Evolutionary conservation across 2,113 vertebrate genomes (phyloP), one percentile per base, ranked within the genome.

Genomic region (Thunnus thynnus): DNA sequence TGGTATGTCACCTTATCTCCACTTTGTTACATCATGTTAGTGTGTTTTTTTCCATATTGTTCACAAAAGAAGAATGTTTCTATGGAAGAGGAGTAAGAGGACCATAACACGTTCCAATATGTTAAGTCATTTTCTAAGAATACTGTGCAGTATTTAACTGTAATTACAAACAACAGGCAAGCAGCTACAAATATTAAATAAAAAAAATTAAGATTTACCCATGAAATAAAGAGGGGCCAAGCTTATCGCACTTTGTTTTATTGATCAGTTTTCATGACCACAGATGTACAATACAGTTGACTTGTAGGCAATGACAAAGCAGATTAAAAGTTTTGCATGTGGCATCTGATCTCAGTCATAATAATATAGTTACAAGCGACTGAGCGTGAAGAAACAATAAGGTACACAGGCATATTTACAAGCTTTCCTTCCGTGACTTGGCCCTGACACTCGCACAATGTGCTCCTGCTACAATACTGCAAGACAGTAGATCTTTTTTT

Each of bases 331-430:
- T 90, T 73, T 22, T 83, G 57, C 79, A 87, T 86, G 86, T 86
- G 87, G 73, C 27, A 41, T 86, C 77, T 27, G 68, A 7, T 84
- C 86, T 92, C 86, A 88, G 91, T 93, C 91, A 87, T 94, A 90
- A 94, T 93, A 93, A 89, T 92, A 92, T 92, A 92, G 91, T 90
- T 93, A 92, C 87, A 94, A 91, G 91, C 70, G 76, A 94, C 90
- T 58, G 89, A 91, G 84, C 54, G 65, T 86, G 88, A 93, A 86
- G 88, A 94, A 88, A 90, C 67, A 84, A 76, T 86, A 76, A 84
- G 82, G 85, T 93, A 85, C 67, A 76, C 84, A 75, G 78, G 92
- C 89, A 80, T 94, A 94, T 95, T 92, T 95, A 95, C 93, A 95
- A 91, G 90, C 85, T 83, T 84, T 92, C 85, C 85, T 85, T 88